phyloP scores from a whole-genome alignment of 2,113 vertebrate species.

The Rhea americana region DNA sequence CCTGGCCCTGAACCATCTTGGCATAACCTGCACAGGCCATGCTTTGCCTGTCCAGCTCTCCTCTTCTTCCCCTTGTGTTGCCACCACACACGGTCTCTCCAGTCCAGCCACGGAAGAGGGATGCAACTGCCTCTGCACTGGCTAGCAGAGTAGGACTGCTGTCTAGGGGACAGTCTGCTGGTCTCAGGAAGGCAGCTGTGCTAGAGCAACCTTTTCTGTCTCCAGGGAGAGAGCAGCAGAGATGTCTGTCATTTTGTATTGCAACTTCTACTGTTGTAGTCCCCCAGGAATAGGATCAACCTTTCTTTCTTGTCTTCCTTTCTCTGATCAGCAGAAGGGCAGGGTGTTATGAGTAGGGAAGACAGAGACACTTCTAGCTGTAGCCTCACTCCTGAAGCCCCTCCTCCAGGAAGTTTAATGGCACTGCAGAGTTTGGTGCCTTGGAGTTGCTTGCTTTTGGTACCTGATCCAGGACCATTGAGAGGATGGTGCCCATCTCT shows the following conservation, averaged over 20 bases:
- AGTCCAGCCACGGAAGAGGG: neutral
- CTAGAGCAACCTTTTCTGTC: neutral
- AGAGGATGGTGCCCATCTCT: neutral
- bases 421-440: neutral
- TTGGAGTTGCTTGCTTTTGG: neutral
- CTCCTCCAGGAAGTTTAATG: neutral
- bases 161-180: neutral
- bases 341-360: neutral
- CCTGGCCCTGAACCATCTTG: too few species aligned
- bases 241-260: neutral
- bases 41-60: neutral
- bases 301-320: neutral
- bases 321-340: neutral
- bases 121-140: neutral
- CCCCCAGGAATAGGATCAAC: neutral
- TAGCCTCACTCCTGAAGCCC: neutral
- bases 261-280: neutral
- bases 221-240: neutral
- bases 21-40: neutral
- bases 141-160: neutral
- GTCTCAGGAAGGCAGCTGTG: neutral
- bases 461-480: fast-evolving
- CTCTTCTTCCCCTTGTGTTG: neutral
- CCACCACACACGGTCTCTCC: neutral
- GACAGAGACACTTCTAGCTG: neutral